phyloP scores from a whole-genome alignment of 2,113 vertebrate species.

The Chloropsis cyanopogon region DNA sequence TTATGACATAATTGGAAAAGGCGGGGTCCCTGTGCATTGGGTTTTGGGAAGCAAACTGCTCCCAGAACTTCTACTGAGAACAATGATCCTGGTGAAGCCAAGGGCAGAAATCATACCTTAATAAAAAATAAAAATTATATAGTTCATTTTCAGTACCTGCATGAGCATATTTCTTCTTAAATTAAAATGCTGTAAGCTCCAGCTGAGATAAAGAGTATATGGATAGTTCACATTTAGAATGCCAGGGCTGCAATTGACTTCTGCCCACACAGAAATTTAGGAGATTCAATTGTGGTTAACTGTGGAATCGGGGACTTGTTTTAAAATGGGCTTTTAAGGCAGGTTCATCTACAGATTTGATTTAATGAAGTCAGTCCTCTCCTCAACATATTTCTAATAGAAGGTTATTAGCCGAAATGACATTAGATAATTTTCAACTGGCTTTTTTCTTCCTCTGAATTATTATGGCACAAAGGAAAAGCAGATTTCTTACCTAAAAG shows the following conservation, averaged over 20 bases:
- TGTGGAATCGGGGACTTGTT: not conserved
- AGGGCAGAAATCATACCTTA: not conserved
- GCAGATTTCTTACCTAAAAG: slow-evolving; percentile 90
- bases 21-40: not conserved
- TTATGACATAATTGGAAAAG: not conserved
- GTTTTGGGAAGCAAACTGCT: not conserved
- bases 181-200: not conserved
- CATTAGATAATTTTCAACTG: slow-evolving; percentile 2
- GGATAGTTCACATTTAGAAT: not conserved
- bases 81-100: not conserved
- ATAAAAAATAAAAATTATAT: not conserved
- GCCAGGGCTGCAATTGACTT: not conserved
- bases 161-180: not conserved
- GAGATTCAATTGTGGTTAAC: not conserved
- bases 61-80: not conserved
- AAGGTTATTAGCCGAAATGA: slow-evolving; percentile 4
- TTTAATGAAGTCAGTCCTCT: not conserved
- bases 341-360: not conserved
- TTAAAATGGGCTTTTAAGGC: not conserved
- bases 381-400: not conserved
- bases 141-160: not conserved
- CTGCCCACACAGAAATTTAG: not conserved
- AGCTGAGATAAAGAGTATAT: not conserved
- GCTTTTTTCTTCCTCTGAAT: not conserved
- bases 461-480: not conserved